Conservation (phyloP, 2,797 vertebrate species). For the Sternotherus odoratus region DNA sequence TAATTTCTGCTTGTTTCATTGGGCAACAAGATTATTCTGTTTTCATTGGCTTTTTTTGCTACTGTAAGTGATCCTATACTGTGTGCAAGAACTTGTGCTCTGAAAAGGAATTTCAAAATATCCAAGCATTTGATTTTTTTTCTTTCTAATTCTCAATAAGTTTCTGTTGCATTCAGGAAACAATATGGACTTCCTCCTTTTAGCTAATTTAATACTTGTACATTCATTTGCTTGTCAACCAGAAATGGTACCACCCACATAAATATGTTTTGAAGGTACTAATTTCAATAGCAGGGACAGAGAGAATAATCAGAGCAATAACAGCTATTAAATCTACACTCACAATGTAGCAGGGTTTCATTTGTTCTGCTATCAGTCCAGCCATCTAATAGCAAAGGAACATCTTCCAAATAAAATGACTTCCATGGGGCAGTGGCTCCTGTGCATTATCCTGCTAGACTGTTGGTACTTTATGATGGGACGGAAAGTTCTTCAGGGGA, state of each 20-base stretch:
- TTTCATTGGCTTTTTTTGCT: neutral
- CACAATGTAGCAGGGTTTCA: neutral
- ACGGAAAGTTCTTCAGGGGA: neutral
- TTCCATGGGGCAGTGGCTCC: neutral
- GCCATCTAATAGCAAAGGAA: neutral
- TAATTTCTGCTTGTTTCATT: slow-evolving; percentile 44
- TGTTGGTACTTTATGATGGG: neutral
- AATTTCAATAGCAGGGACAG: neutral
- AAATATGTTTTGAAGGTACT: neutral
- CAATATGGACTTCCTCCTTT: neutral
- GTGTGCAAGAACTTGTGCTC: neutral
- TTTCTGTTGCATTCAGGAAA: neutral
- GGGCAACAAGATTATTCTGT: neutral
- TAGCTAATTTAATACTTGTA: neutral
- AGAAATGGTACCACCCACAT: neutral
- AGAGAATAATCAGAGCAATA: neutral
- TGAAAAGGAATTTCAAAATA: slow-evolving; percentile 37
- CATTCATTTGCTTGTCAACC: neutral
- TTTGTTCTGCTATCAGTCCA: neutral
- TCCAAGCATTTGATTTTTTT: neutral
- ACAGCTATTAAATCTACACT: neutral
- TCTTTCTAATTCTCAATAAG: neutral
- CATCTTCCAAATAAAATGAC: neutral
- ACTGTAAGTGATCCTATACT: neutral
- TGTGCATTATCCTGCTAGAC: neutral